Base-by-base conservation (phyloP, 1,140 invertebrate genomes). In the Choristoneura fumiferana region DNA sequence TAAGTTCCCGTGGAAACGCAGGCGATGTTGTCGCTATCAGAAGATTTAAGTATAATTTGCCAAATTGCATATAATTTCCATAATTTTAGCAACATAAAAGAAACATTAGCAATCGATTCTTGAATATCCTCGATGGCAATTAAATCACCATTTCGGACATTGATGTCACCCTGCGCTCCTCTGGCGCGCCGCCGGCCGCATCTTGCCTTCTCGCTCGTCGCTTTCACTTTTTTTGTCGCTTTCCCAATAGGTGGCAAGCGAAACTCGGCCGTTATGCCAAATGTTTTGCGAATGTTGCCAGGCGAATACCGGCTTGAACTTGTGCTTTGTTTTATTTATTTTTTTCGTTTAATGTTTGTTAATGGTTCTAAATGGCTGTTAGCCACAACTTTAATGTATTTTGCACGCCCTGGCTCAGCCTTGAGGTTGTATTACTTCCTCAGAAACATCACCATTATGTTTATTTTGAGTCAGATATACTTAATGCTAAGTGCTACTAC, bases 141-240 rank as follows among this genome's bases (percentile, higher is more conserved):
- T 14, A 45, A 45, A 22, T 17, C 33, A 54, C 54, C 54, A 58
- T 72, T 71, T 75, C 61, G 61, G 55, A 57, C 54, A 61, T n/a
- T n/a, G 69, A 71, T 64, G 65, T 73, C 67, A 67, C 34, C 54
- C 38, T 60, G 43, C 59, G 67, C 75, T 71, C 65, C 71, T 73
- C 63, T 60, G 39, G 34, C 57, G 53, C 60, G 58, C 22, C 17
- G 40, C 39, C 45, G 43, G 49, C 54, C 52, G 40, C 40, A 45
- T 66, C 33, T 53, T 58, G 58, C 58, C 65, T 63, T 84, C 77
- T 67, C 73, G 54, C 63, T 84, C 64, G 62, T 62, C 72, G 73
- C 81, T 84, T 84, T 84, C 81, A 81, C 81, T 81, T 84, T 83
- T 45, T 45, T 45, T 76, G 69, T 74, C 67, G 74, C 78, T 84